A percentile compares a stretch with the other conserved stretches of the same genome.
Conservation (phyloP, 2,797 vertebrate genomes). For the Danio aesculapii region DNA sequence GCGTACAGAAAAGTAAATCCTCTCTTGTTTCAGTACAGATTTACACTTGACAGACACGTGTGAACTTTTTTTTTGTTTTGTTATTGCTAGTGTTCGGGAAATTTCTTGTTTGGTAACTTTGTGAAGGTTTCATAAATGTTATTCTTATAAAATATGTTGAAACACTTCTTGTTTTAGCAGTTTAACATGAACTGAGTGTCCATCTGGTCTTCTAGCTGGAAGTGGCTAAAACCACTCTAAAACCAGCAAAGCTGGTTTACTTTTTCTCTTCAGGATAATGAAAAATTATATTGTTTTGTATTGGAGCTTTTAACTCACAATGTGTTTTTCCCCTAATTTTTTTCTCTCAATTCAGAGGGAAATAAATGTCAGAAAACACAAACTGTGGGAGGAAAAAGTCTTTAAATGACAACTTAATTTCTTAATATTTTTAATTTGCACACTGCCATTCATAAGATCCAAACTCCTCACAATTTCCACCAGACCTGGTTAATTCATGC, state of each 20-base stretch:
- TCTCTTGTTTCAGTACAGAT: slow-evolving; percentile 63
- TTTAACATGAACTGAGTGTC: neutral
- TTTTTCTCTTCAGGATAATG: no score
- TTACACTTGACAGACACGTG: slow-evolving; percentile 50
- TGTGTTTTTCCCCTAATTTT: no score
- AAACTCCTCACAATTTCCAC: no score
- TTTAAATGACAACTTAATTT: no score
- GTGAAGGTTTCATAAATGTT: slow-evolving; percentile 1
- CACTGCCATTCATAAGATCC: no score
- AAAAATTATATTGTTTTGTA: no score
- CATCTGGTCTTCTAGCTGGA: neutral
- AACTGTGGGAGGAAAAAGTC: no score
- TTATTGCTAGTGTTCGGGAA: slow-evolving; percentile 12
- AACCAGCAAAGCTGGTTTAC: neutral
- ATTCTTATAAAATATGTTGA: slow-evolving; percentile 12
- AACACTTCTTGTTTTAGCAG: neutral
- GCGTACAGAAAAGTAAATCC: slow-evolving; percentile 57
- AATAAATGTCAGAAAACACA: no score
- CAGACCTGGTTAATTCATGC: neutral
- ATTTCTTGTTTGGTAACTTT: slow-evolving; percentile 31
- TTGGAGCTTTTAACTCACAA: no score
- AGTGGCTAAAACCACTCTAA: neutral
- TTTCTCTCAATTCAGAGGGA: no score
- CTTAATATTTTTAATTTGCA: no score
- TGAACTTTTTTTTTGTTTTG: slow-evolving; percentile 4